These are phyloP conservation scores for Orius insidiosus DNA, from an alignment of 1,140 invertebrate genomes.

Conservation along the genomic window DNA sequence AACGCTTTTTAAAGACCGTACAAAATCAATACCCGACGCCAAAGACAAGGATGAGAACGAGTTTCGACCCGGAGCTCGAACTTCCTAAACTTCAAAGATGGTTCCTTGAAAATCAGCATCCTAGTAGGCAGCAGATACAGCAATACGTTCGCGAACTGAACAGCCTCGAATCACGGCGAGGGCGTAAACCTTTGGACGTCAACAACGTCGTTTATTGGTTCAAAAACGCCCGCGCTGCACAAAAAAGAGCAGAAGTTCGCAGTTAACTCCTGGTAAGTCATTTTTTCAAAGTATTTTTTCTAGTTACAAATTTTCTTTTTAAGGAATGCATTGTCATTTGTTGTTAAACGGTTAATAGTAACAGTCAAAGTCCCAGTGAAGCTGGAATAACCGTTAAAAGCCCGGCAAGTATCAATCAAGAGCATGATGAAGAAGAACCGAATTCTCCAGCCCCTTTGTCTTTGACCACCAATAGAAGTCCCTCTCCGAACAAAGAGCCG, in stretches of 20 bases:
- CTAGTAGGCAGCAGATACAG: conserved; percentile 77
- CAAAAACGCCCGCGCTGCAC: conserved; percentile 90
- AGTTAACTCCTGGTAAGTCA: conserved; percentile 20
- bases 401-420: conserved; percentile 16
- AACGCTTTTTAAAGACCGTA: conserved; percentile 31
- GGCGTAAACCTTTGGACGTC: conserved; percentile 82
- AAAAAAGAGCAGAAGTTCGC: conserved; percentile 69
- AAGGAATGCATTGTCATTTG: conserved; percentile 18
- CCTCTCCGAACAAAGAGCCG: conserved; percentile 14
- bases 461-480: conserved; percentile 18
- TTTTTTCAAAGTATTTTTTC: background rate
- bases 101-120: conserved; percentile 92
- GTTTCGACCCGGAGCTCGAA: conserved; percentile 90
- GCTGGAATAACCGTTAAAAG: conserved; percentile 28
- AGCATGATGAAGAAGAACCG: conserved; percentile 17
- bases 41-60: conserved; percentile 79
- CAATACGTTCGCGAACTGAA: conserved; percentile 89
- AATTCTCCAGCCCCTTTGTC: conserved; percentile 18
- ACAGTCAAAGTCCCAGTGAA: conserved; percentile 40
- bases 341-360: conserved; percentile 37
- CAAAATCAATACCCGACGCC: conserved; percentile 60
- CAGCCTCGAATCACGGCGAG: conserved; percentile 72
- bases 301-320: conserved; percentile 3
- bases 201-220: conserved; percentile 99
- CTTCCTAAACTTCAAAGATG: conserved; percentile 85